Conservation (phyloP, 2,888 invertebrate genomes). For the Drosophila birchii region DNA sequence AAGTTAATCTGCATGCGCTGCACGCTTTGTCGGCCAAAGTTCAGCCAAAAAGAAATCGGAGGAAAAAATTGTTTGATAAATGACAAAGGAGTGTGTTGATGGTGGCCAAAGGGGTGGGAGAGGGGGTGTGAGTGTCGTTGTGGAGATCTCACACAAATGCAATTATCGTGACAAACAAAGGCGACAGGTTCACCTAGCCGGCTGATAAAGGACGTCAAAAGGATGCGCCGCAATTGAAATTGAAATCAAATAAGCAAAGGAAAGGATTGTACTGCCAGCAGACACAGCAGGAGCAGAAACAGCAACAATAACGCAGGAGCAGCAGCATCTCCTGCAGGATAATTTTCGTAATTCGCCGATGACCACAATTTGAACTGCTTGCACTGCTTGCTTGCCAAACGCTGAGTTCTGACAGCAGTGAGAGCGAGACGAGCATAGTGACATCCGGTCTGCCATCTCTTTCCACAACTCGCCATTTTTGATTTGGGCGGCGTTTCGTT, state of each 20-base stretch:
- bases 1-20: conserved; percentile 79
- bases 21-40: conserved; percentile 76
- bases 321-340: conserved; percentile 26
- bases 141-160: conserved; percentile 67
- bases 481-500: conserved; percentile 82
- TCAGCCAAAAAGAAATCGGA: conserved; percentile 58
- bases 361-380: conserved; percentile 57
- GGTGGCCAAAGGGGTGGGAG: background rate
- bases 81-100: conserved; percentile 48
- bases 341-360: conserved; percentile 18
- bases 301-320: conserved; percentile 8
- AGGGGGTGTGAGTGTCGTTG: background rate
- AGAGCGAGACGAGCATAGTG: conserved; percentile 49
- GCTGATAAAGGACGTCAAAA: conserved; percentile 75
- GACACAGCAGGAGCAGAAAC: conserved; percentile 45
- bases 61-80: conserved; percentile 74
- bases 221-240: conserved; percentile 79
- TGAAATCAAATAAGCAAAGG: conserved; percentile 70
- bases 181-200: conserved; percentile 71
- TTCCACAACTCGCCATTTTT: conserved; percentile 83
- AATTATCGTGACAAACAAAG: conserved; percentile 80
- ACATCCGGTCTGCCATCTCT: conserved; percentile 51
- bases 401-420: conserved; percentile 11
- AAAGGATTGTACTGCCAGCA: conserved; percentile 67
- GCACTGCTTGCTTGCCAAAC: conserved; percentile 40